Conservation (phyloP, 2,113 vertebrate genomes). For the Notothenia coriiceps region DNA sequence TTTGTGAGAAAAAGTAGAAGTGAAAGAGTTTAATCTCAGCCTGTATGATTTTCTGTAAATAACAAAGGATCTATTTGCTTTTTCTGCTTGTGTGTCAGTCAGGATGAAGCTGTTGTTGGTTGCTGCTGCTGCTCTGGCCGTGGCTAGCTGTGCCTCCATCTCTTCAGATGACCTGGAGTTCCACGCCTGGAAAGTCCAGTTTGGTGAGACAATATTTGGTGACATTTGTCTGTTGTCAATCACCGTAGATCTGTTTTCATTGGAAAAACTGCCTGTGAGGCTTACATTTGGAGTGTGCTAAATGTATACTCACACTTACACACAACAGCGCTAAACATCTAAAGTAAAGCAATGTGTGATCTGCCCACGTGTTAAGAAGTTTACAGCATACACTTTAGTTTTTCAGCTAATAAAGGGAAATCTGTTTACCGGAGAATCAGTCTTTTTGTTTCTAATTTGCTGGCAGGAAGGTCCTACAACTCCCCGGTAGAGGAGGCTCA, state of each 20-base stretch:
- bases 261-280: too few relatives aligned
- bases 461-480: slow-evolving; percentile 76
- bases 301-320: too few relatives aligned
- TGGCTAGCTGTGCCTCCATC: slow-evolving; percentile 72
- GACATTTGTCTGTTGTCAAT: neutral
- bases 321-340: neutral
- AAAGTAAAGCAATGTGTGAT: too few relatives aligned
- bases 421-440: neutral
- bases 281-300: too few relatives aligned
- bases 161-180: slow-evolving; percentile 86
- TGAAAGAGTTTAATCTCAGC: neutral
- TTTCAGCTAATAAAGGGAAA: neutral
- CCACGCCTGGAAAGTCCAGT: slow-evolving; percentile 84
- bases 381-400: too few relatives aligned
- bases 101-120: slow-evolving; percentile 82
- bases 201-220: slow-evolving; percentile 69
- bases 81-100: slow-evolving; percentile 21
- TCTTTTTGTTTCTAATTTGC: neutral
- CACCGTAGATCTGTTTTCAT: neutral
- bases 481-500: slow-evolving; percentile 75
- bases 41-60: slow-evolving; percentile 23
- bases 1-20: neutral
- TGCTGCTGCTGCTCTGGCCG: slow-evolving; percentile 64
- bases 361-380: neutral
- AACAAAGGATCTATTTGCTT: neutral